These are phyloP conservation scores for Ferdinandea cuprea DNA, from an alignment of 2,888 invertebrate genomes.

Conservation along the genomic window DNA sequence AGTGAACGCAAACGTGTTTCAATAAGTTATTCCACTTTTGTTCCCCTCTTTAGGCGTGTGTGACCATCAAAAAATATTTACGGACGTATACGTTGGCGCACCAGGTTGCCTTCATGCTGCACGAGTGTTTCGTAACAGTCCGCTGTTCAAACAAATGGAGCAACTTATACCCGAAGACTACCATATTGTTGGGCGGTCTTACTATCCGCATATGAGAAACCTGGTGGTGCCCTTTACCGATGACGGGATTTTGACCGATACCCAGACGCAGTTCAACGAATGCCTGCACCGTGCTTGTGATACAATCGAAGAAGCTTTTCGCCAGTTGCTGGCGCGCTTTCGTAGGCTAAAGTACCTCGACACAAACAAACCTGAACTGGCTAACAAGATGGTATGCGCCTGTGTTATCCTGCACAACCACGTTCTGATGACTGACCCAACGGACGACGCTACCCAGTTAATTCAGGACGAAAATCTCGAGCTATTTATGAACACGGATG, in stretches of 20 bases:
- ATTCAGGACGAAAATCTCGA: slow-evolving; percentile 11
- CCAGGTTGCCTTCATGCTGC: slow-evolving; percentile 47
- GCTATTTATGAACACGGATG: slow-evolving; percentile 11
- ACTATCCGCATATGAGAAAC: slow-evolving; percentile 32
- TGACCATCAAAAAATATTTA: slow-evolving; percentile 61
- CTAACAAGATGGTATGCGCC: slow-evolving; percentile 40
- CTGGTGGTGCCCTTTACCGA: slow-evolving; percentile 37
- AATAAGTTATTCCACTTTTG: not conserved
- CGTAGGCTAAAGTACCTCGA: slow-evolving; percentile 47
- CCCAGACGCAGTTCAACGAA: slow-evolving; percentile 38
- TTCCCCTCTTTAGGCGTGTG: slow-evolving; percentile 32
- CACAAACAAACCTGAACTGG: slow-evolving; percentile 52
- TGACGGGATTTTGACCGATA: slow-evolving; percentile 10
- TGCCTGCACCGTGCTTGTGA: not conserved
- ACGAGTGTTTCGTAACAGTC: slow-evolving; percentile 51
- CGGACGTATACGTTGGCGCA: slow-evolving; percentile 54
- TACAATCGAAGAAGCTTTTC: slow-evolving; percentile 32
- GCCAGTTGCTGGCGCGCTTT: slow-evolving; percentile 35
- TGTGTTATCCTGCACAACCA: slow-evolving; percentile 62
- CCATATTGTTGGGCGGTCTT: slow-evolving; percentile 45
- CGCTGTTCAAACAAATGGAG: slow-evolving; percentile 37
- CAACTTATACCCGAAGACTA: slow-evolving; percentile 46
- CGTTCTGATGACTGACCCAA: slow-evolving; percentile 44
- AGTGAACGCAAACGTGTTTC: not conserved
- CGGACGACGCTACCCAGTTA: slow-evolving; percentile 9